Percentiles rank a stretch among this genome's conserved stretches.
Conservation (phyloP, 2,888 invertebrate species). For the Athalia circularis region DNA sequence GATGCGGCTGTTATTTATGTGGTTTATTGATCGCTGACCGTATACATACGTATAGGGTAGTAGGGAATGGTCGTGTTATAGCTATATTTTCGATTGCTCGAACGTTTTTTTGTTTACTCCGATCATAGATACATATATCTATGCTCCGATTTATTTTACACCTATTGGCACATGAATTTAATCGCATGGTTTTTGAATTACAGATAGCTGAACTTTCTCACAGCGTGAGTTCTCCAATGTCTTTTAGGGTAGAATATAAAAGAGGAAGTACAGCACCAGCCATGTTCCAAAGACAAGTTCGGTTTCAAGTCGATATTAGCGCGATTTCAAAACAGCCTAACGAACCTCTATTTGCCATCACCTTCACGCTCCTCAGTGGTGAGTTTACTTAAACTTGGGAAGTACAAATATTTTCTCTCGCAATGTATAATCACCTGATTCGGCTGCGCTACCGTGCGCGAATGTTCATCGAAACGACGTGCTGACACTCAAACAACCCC, state of each 20-base stretch:
- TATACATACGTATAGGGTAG: too few species aligned
- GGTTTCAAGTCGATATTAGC: slow-evolving; percentile 94
- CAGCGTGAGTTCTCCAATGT: slow-evolving; percentile 98
- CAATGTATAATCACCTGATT: too few species aligned
- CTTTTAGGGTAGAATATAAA: slow-evolving; percentile 98
- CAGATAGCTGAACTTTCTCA: slow-evolving; percentile 97
- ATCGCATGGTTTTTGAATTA: slow-evolving; percentile 57
- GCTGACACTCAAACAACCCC: too few species aligned
- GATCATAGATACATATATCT: too few species aligned
- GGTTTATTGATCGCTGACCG: not conserved
- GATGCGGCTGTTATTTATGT: not conserved
- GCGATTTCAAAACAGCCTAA: slow-evolving; percentile 88
- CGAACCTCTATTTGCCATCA: slow-evolving; percentile 91
- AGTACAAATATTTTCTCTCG: too few species aligned
- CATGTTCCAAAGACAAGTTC: slow-evolving; percentile 97
- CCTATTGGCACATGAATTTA: not conserved
- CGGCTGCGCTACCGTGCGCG: too few species aligned
- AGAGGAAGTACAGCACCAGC: slow-evolving; percentile 94
- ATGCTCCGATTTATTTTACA: too few species aligned
- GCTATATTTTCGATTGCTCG: too few species aligned
- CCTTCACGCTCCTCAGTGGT: slow-evolving; percentile 96
- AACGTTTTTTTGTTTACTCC: too few species aligned
- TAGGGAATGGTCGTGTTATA: too few species aligned
- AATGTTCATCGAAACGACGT: too few species aligned
- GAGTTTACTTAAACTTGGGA: slow-evolving; percentile 59